Conservation (phyloP, 37 sponge, comb jelly and placozoan species). For the Geodia barretti region DNA sequence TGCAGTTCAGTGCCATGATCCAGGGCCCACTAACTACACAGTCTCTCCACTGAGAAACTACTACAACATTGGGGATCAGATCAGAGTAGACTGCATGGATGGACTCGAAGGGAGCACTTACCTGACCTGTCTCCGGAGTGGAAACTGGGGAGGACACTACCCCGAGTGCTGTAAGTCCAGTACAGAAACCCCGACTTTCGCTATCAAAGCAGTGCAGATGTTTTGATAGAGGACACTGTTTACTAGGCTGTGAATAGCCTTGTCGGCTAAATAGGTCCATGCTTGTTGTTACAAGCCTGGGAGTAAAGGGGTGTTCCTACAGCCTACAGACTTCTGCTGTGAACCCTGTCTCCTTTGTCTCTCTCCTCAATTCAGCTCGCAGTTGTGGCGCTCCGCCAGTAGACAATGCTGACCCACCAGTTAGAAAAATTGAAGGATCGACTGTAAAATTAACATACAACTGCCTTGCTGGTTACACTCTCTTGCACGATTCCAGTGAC, state of each 20-base stretch:
- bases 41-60: background rate
- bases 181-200: background rate
- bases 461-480: constrained; percentile 14
- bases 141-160: background rate
- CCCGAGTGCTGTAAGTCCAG: background rate
- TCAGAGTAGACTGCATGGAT: background rate
- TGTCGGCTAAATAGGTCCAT: background rate
- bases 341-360: background rate
- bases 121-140: background rate
- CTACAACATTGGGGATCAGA: background rate
- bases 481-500: constrained; percentile 15
- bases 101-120: background rate
- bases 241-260: background rate
- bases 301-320: background rate
- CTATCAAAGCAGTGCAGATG: background rate
- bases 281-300: background rate
- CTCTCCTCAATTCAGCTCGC: background rate
- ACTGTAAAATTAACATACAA: background rate
- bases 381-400: background rate
- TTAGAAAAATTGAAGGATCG: background rate
- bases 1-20: background rate
- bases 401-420: background rate
- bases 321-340: background rate
- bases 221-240: background rate
- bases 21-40: background rate